These are phyloP conservation scores for Hypsibius dujardini DNA, from an alignment of 1,140 invertebrate genomes.

Conservation along the genomic window DNA sequence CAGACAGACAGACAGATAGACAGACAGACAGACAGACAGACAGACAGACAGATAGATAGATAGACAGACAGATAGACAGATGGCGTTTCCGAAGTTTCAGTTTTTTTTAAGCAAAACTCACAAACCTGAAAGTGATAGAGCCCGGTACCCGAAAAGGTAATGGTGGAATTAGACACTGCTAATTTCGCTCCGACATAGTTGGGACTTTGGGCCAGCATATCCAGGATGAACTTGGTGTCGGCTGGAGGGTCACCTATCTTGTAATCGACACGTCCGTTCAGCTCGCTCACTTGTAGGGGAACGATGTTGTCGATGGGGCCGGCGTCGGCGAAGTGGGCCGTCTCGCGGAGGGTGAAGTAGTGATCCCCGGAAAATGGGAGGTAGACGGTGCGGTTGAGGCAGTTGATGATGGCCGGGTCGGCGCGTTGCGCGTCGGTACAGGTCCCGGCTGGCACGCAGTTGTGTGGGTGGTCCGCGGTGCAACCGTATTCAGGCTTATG, in stretches of 20 bases:
- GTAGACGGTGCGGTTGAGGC: not conserved
- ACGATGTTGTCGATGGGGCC: not conserved
- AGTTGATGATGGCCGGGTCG: not conserved
- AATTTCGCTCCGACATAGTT: not conserved
- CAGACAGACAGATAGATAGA: too few relatives aligned
- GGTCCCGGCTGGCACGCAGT: not conserved
- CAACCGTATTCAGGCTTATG: not conserved
- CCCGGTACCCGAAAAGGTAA: not conserved
- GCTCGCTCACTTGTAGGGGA: not conserved
- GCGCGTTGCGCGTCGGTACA: not conserved
- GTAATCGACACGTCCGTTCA: not conserved
- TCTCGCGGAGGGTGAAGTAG: not conserved
- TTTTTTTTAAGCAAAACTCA: too few relatives aligned
- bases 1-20: too few relatives aligned
- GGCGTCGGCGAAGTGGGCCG: not conserved
- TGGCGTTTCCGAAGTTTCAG: too few relatives aligned
- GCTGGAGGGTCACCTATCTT: not conserved
- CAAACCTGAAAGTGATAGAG: too few relatives aligned
- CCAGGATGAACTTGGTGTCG: not conserved
- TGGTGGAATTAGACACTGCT: not conserved
- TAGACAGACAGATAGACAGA: too few relatives aligned
- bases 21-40: too few relatives aligned
- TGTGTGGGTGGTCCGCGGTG: not conserved
- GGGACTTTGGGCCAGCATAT: not conserved
- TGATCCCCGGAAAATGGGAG: constrained; percentile 8